Base-by-base conservation (phyloP, 92 coral and sea anemone species). In the Paragorgia papillata region DNA sequence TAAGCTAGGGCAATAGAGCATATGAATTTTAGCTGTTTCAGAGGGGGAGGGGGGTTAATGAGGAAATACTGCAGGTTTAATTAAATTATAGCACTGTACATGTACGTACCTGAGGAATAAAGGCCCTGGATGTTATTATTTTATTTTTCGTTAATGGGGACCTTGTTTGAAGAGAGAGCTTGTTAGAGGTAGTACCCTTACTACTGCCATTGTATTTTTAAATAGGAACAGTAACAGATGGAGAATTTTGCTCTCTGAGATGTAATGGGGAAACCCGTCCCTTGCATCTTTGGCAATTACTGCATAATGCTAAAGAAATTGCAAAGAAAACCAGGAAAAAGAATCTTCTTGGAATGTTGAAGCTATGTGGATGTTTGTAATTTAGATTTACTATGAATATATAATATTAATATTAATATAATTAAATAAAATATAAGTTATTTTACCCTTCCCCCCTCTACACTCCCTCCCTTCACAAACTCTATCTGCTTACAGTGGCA, bases 181-280 rank as follows among this genome's bases (percentile, higher is more conserved):
- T 57, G 22, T 14, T 57, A 19, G 10, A 57, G 2, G 2, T 57
- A 21, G 25, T 51, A 3, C n/a, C 21, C 58, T 17, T 17, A 17
- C 58, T 10, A 29, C 5, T 77, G n/a, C n/a, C n/a, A n/a, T n/a
- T n/a, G n/a, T n/a, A n/a, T n/a, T n/a, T n/a, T n/a, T n/a, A n/a
- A n/a, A 13, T 54, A 79, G 84, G 80, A 9, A 83, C 87, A 64
- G 81, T 78, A 21, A 55, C 69, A 3, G 88, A 84, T 62, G 88
- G 88, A 7, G 80, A 84, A 29, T 84, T 84, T 69, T 73, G 69
- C 21, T 41, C 84, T 18, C 43, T 76, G 64, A 15, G 84, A 24
- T 64, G 61, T 6, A 28, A 63, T 39, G 80, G 84, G 15, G 80
- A 78, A 41, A 76, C 79, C n/a, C 54, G 83, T 13, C 31, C 84